Evolutionary conservation across 2,797 vertebrate species (phyloP).

Genomic region (Spondyliosoma cantharus): DNA sequence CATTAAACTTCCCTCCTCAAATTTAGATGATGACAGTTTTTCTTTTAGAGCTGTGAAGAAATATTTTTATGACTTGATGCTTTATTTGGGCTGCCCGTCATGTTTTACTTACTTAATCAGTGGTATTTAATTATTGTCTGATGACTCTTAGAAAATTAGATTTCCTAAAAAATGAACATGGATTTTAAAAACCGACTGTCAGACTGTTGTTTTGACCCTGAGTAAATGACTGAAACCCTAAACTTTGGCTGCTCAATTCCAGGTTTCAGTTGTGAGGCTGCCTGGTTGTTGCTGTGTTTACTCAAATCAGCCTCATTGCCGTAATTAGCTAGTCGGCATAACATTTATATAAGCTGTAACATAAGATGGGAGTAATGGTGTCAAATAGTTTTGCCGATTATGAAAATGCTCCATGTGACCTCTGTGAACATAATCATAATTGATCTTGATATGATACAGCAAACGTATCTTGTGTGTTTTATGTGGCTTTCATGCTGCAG

Average conservation of each 20-base stretch:
- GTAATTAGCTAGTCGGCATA: background rate
- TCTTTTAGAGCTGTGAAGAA: slow-evolving; percentile 6
- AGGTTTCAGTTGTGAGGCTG: background rate
- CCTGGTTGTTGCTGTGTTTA: background rate
- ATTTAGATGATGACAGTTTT: slow-evolving; percentile 19
- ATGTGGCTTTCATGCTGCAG: background rate
- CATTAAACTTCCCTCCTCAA: slow-evolving; percentile 22
- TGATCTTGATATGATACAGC: background rate
- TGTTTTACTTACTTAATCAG: slow-evolving; percentile 50
- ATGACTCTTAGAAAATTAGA: slow-evolving; percentile 25
- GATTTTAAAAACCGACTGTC: background rate
- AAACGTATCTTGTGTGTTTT: background rate
- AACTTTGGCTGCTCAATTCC: background rate
- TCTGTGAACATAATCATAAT: slow-evolving; percentile 1
- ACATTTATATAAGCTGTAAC: background rate
- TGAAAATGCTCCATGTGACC: background rate
- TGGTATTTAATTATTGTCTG: slow-evolving; percentile 12
- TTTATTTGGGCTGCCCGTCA: slow-evolving; percentile 25
- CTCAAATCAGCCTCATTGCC: background rate
- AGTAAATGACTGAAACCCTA: background rate
- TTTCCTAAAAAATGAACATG: background rate
- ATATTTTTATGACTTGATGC: slow-evolving; percentile 11
- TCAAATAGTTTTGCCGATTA: background rate
- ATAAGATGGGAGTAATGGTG: background rate
- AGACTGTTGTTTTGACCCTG: too few species aligned